A percentile compares a stretch with the other conserved stretches of the same genome.
phyloP scores from a whole-genome alignment of 2,888 invertebrate species.

The Caenorhabditis sp. region DNA sequence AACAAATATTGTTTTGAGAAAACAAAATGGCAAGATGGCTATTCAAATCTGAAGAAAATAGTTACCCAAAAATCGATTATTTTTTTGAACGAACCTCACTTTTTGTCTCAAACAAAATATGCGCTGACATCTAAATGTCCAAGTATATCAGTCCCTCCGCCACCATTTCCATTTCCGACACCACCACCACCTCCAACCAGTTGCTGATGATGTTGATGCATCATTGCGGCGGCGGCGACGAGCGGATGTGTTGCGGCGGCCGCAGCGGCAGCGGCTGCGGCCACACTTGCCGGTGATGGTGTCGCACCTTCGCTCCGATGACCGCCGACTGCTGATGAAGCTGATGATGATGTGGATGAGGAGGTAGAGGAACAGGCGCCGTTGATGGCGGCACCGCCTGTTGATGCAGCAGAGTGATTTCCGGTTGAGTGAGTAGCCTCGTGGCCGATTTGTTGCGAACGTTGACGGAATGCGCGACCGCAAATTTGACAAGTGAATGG shows the following conservation, averaged over 20 bases:
- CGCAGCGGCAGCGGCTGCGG: background rate
- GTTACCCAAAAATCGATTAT: too few relatives aligned
- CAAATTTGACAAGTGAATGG: slow-evolving; percentile 66
- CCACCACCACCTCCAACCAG: background rate
- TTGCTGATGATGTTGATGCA: background rate
- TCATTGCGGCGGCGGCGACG: background rate
- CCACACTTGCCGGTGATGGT: background rate
- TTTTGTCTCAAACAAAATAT: background rate
- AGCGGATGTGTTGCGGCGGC: background rate
- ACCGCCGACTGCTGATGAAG: background rate
- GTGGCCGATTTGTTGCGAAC: slow-evolving; percentile 68
- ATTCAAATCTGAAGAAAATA: too few relatives aligned
- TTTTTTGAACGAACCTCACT: background rate
- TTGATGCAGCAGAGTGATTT: background rate
- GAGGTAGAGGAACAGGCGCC: background rate
- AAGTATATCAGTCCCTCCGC: background rate
- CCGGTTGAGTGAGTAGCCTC: slow-evolving; percentile 41
- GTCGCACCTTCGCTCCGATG: background rate
- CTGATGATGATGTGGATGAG: background rate
- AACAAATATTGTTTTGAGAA: too few relatives aligned
- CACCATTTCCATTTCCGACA: background rate
- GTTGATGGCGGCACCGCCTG: background rate
- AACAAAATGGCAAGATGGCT: too few relatives aligned
- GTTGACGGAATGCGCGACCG: slow-evolving; percentile 65
- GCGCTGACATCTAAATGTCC: slow-evolving; percentile 7